Percentiles rank a stretch among this genome's conserved stretches.
Conservation (phyloP, 2,888 invertebrate species). For the Cephalotes varians region DNA sequence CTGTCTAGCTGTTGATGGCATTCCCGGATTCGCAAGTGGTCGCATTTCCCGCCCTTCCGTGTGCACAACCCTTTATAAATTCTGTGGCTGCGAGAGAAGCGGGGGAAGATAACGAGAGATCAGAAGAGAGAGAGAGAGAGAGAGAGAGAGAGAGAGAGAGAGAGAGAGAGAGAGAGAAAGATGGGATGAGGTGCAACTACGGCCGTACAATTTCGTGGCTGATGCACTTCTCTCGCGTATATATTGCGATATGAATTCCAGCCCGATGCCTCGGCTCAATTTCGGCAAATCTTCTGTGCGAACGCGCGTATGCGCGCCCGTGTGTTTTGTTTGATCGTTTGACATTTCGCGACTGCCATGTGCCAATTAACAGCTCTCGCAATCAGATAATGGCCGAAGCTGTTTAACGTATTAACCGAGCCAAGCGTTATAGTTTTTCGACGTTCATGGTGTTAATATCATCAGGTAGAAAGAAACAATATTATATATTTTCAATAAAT, state of each 20-base stretch:
- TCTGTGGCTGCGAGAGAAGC: constrained; percentile 39
- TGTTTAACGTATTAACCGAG: neutral
- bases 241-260: constrained; percentile 55
- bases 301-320: constrained; percentile 28
- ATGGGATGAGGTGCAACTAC: constrained; percentile 47
- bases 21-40: constrained; percentile 71
- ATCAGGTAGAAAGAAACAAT: neutral
- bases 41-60: constrained; percentile 50
- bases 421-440: neutral
- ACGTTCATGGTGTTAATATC: neutral
- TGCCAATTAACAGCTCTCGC: constrained; percentile 15
- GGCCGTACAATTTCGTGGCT: constrained; percentile 65
- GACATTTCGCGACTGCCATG: constrained; percentile 15
- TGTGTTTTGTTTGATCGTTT: constrained; percentile 47
- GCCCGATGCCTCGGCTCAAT: constrained; percentile 52
- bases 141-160: neutral
- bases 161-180: neutral
- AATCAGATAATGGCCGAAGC: neutral
- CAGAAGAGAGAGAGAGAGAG: constrained; percentile 19
- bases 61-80: constrained; percentile 67
- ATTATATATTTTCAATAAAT: neutral
- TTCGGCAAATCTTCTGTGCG: constrained; percentile 39
- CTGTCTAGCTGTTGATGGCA: constrained; percentile 79
- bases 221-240: constrained; percentile 49
- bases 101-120: constrained; percentile 28